phyloP scores from a whole-genome alignment of 2,113 vertebrate species.

The Apus apus region DNA sequence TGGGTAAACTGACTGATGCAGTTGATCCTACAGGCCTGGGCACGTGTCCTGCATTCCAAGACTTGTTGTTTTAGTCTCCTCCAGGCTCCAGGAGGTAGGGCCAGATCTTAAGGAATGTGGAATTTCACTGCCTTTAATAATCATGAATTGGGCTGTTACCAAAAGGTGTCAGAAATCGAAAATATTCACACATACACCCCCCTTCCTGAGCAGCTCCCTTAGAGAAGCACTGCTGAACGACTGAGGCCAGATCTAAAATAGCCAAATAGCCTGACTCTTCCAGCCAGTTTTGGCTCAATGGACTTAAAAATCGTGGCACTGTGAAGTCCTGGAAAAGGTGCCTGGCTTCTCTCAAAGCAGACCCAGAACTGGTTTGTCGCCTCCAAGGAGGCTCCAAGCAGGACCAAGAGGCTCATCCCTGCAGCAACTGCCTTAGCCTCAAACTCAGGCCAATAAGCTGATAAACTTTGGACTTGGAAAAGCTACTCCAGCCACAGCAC shows the following conservation, averaged over 20 bases:
- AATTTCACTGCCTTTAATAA: neutral
- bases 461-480: neutral
- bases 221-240: neutral
- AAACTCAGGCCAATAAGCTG: neutral
- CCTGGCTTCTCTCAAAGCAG: neutral
- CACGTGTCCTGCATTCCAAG: neutral
- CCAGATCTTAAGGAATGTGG: neutral
- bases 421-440: neutral
- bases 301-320: neutral
- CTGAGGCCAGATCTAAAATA: neutral
- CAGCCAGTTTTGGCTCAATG: neutral
- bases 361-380: neutral
- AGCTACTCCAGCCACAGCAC: neutral
- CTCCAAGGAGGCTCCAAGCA: rapidly evolving
- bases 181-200: neutral
- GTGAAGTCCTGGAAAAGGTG: neutral
- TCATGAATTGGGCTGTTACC: neutral
- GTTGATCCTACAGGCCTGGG: neutral
- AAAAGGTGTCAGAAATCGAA: neutral
- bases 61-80: neutral
- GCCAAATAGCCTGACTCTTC: neutral
- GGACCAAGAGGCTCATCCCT: rapidly evolving
- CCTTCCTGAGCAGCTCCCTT: neutral
- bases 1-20: neutral
- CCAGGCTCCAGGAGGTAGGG: neutral